These are phyloP conservation scores for Smutsia gigantea DNA, from an alignment of 2,797 vertebrate genomes.

Conservation along the genomic window DNA sequence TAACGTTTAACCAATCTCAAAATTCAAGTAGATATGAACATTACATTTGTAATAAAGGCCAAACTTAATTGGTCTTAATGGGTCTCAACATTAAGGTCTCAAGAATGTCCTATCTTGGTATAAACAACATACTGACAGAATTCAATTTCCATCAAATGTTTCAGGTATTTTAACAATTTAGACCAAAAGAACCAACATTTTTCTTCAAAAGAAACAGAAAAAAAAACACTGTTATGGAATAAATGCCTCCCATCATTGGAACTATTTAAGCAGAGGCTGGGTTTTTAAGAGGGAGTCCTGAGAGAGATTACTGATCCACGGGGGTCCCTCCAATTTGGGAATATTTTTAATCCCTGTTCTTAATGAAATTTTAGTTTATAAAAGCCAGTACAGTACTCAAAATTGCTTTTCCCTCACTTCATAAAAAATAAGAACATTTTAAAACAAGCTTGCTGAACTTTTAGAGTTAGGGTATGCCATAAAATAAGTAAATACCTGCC, in stretches of 20 bases:
- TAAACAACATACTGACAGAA: constrained; percentile 38
- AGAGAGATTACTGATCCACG: background rate
- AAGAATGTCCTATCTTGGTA: constrained; percentile 47
- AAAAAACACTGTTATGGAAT: background rate
- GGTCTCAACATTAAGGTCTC: constrained; percentile 4
- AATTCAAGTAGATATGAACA: constrained; percentile 71
- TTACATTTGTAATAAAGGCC: constrained; percentile 57
- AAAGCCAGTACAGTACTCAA: background rate
- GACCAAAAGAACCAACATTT: constrained; percentile 8
- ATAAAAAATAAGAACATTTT: background rate
- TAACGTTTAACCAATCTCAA: constrained; percentile 61
- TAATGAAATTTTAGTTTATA: constrained; percentile 52
- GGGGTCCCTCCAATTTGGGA: background rate
- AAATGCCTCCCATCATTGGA: background rate
- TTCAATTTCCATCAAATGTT: constrained; percentile 58
- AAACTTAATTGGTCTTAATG: constrained; percentile 26
- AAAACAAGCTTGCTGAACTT: constrained; percentile 37
- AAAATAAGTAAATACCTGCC: background rate
- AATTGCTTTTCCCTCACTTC: constrained; percentile 34
- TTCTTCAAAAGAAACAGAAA: constrained; percentile 40
- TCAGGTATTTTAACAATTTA: constrained; percentile 54
- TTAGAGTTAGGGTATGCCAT: constrained; percentile 10
- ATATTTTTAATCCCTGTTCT: constrained; percentile 12
- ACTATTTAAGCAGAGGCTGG: background rate
- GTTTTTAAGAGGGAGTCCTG: constrained; percentile 4